phyloP scores from a whole-genome alignment of 1,140 invertebrate species.

The Semibalanus balanoides region DNA sequence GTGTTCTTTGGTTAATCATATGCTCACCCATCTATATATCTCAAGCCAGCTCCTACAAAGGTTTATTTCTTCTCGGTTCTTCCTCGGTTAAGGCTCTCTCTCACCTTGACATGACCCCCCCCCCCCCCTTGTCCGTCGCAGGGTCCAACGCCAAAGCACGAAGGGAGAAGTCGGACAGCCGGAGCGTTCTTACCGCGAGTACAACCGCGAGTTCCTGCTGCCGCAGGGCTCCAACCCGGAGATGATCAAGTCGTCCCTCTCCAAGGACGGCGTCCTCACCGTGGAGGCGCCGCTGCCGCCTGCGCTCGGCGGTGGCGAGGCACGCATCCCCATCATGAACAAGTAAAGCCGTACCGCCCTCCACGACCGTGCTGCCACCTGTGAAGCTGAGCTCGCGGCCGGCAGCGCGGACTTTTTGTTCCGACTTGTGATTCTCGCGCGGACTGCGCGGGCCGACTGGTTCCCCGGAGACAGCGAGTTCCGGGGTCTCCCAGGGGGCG shows the following conservation, averaged over 20 bases:
- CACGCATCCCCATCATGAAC: constrained; percentile 51
- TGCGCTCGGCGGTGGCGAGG: constrained; percentile 47
- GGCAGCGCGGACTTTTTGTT: too few species aligned
- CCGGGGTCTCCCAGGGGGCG: too few species aligned
- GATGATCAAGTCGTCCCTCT: constrained; percentile 45
- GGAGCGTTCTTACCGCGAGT: constrained; percentile 88
- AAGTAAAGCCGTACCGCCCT: constrained; percentile 36
- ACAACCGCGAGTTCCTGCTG: constrained; percentile 86
- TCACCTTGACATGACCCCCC: background rate
- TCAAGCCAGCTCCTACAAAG: too few species aligned
- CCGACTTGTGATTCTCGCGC: too few species aligned
- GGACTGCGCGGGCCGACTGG: too few species aligned
- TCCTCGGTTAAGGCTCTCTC: too few species aligned
- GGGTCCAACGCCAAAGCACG: constrained; percentile 93
- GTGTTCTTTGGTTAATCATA: too few species aligned
- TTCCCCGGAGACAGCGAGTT: too few species aligned
- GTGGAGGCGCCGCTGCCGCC: constrained; percentile 82
- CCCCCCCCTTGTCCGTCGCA: constrained; percentile 25
- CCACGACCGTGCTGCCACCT: constrained; percentile 29
- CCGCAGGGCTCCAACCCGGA: constrained; percentile 87
- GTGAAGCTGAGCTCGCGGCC: too few species aligned
- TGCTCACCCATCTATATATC: too few species aligned
- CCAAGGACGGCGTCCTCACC: constrained; percentile 75
- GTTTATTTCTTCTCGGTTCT: too few species aligned
- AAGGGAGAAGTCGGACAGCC: constrained; percentile 86